These are phyloP conservation scores for Meteorus sp. DNA, from an alignment of 1,140 invertebrate genomes.

Conservation along the genomic window DNA sequence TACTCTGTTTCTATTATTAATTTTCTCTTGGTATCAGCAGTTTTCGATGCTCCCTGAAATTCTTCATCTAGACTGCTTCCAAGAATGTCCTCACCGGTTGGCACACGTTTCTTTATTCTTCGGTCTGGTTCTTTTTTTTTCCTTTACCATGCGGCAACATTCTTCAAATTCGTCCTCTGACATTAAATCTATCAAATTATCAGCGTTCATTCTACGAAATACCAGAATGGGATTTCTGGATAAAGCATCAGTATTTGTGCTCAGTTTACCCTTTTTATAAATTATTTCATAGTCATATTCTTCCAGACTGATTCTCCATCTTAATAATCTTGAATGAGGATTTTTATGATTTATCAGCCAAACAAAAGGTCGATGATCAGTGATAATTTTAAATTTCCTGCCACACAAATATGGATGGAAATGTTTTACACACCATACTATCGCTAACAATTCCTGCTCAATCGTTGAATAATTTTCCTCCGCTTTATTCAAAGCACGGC, in stretches of 20 bases:
- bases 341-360: constrained; percentile 26
- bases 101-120: too few species aligned
- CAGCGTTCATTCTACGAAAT: neutral
- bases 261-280: neutral
- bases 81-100: too few species aligned
- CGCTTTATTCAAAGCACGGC: constrained; percentile 27
- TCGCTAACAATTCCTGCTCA: constrained; percentile 52
- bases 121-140: too few species aligned
- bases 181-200: too few species aligned
- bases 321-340: constrained; percentile 36
- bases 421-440: constrained; percentile 30
- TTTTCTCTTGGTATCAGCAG: too few species aligned
- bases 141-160: too few species aligned
- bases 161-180: too few species aligned
- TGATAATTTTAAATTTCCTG: constrained; percentile 14
- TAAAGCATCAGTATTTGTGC: neutral
- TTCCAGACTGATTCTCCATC: constrained; percentile 35
- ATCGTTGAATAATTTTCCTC: constrained; percentile 49
- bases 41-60: too few species aligned
- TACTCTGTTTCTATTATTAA: too few species aligned
- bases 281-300: constrained; percentile 28
- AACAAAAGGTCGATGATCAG: constrained; percentile 24
- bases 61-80: too few species aligned
- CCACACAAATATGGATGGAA: constrained; percentile 24
- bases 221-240: neutral